phyloP scores from a whole-genome alignment of 2,113 vertebrate genomes.

The Calypte anna region DNA sequence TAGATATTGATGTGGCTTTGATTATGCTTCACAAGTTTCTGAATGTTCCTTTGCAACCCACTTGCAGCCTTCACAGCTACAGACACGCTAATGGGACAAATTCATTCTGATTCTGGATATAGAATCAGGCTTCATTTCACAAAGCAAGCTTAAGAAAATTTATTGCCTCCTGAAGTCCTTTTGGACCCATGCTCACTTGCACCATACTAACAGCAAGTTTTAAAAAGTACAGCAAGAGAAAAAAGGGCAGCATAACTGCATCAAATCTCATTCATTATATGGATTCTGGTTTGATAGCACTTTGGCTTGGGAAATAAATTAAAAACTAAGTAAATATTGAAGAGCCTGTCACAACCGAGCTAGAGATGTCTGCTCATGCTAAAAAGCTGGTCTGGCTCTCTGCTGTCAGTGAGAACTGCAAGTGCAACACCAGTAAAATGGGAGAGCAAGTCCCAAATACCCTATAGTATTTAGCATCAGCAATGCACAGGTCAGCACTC shows the following conservation, averaged over 20 bases:
- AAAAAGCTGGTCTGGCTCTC: background rate
- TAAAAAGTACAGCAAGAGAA: background rate
- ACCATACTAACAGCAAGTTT: background rate
- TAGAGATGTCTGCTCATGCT: background rate
- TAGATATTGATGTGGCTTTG: background rate
- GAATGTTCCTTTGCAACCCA: background rate
- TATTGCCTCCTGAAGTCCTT: background rate
- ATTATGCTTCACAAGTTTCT: conserved; percentile 9
- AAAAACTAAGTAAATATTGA: background rate
- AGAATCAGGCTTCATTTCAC: background rate
- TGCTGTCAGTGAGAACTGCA: background rate
- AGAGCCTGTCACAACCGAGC: background rate
- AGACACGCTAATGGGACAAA: background rate
- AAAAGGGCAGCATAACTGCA: background rate
- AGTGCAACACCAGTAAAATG: background rate
- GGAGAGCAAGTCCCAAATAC: background rate
- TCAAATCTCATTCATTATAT: background rate
- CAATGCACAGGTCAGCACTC: background rate
- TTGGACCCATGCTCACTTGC: background rate
- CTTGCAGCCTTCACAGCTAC: background rate
- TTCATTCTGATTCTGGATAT: background rate
- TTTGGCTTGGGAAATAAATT: conserved; percentile 24
- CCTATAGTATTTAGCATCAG: background rate
- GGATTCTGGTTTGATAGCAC: background rate
- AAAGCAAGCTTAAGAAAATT: background rate